Evolutionary conservation across 2,797 vertebrate genomes (phyloP), one percentile per base, ranked within the genome.

Genomic region (Parauchenoglanis punctatus): DNA sequence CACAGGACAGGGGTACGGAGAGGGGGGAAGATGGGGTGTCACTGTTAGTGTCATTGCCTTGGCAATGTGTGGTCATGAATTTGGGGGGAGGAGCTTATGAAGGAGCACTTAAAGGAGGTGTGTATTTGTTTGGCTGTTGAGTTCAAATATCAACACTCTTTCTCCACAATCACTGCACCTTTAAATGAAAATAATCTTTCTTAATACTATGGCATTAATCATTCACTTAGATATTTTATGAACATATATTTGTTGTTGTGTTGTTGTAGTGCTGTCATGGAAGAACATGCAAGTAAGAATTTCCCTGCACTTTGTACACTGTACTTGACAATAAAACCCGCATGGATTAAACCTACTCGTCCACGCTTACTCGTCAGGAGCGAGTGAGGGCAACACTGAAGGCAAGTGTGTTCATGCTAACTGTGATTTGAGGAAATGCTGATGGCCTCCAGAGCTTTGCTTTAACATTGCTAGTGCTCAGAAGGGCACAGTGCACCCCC

Each of bases 401-500:
- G 40, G 13, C 23, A 5, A 40, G 7, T 20, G 61, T 31, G 68
- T 83, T 72, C n/a, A 28, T 7, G 63, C 67, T 28, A 56, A 25
- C 35, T 44, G 73, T 6, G 25, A n/a, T 28, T 61, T 87, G 18
- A 82, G 82, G 73, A 56, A 86, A 80, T 46, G 87, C 81, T 59
- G 86, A 88, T 75, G 80, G 86, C 44, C 85, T 70, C 84, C 63
- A 63, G 85, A 46, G 88, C 85, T 68, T 89, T 90, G 89, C 84
- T 85, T 75, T 84, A 86, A 88, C 63, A 86, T 86, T 85, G 68
- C 81, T 89, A 81, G 85, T 88, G 77, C 86, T 89, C 85, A 82
- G 87, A 91, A 89, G 90, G 88, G 89, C 86, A 89, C 89, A 87
- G 87, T 84, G 88, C 85, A 89, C 31, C 15, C 91, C 92, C 91